A percentile compares a stretch with the other conserved stretches of the same genome.
These are phyloP conservation scores for Euspilapteryx auroguttella DNA, from an alignment of 2,888 invertebrate genomes.

Conservation along the genomic window DNA sequence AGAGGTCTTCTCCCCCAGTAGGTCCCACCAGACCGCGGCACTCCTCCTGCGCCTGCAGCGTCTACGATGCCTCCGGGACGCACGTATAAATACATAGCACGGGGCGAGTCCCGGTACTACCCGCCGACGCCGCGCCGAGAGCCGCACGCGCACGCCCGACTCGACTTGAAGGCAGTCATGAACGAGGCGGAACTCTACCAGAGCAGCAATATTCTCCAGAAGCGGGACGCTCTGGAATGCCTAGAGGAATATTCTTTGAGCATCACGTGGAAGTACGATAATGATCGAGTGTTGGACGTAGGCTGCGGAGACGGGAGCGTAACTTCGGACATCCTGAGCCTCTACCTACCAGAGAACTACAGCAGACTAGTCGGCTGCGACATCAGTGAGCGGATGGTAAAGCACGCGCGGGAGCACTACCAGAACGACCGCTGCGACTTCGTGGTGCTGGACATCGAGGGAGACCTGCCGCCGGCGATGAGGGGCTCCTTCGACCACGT, in stretches of 20 bases:
- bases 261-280: constrained; percentile 57
- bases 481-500: constrained; percentile 65
- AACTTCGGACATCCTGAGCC: constrained; percentile 64
- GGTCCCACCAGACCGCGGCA: no score
- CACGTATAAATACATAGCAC: constrained; percentile 40
- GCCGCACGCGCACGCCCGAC: constrained; percentile 22
- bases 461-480: constrained; percentile 43
- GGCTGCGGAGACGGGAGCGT: constrained; percentile 78
- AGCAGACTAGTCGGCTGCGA: constrained; percentile 66
- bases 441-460: constrained; percentile 60
- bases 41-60: no score
- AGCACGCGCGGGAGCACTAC: constrained; percentile 63
- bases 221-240: constrained; percentile 50
- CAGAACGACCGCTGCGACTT: constrained; percentile 42
- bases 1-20: no score
- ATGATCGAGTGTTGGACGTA: constrained; percentile 64
- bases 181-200: constrained; percentile 69
- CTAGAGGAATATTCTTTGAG: constrained; percentile 64
- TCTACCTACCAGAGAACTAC: constrained; percentile 59
- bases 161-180: constrained; percentile 36
- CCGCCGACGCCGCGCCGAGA: constrained; percentile 33
- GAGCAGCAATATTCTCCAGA: constrained; percentile 68
- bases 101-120: constrained; percentile 25
- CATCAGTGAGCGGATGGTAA: constrained; percentile 71
- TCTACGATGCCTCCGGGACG: neutral